Base-by-base conservation (phyloP, 2,888 invertebrate genomes). In the Phyto melanocephala region DNA sequence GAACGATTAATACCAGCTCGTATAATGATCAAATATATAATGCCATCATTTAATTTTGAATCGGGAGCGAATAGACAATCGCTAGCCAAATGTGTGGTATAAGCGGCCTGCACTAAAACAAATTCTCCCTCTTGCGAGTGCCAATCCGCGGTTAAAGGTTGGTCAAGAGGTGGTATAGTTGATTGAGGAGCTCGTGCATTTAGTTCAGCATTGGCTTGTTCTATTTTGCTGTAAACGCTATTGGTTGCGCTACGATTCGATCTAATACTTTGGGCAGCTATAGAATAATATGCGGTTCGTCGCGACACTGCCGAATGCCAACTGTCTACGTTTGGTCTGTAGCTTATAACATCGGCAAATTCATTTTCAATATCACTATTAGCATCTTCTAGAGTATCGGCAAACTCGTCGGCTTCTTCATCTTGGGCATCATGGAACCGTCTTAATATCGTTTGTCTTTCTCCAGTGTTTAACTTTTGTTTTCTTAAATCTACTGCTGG, bases 11-110 rank as follows among this genome's bases (percentile, higher is more conserved):
- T 95, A 4, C 95, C 96, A 3, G 95, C 95, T 86, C 94, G 94
- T 63, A 98, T 94, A 67, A 98, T 94, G 35, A 97, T 92, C 90
- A 99, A 93, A 95, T 98, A 98, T 89, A 99, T 98, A 40, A 96
- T 92, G 0, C 98, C 98, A 89, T 99, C 99, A 83, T 96, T 95
- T 15, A 98, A 92, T 84, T 94, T 94, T 0, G 98, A 96, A 35
- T 95, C 94, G 0, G 99, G 99, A 0, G 97, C 96, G 89, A 97
- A 95, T 45, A 95, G 92, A 85, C 95, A 94, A 88, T 98, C 98
- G 85, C 95, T 95, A 1, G 96, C 95, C 72, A 99, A 93, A 90
- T 98, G 97, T 1, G 96, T 95, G 88, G 97, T 97, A 90, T 96
- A 97, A 1, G 96, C 94, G 0, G 97, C 97, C 89, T 98, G 97